Percentiles rank a stretch among this genome's conserved stretches.
Conservation (phyloP, 2,113 vertebrate genomes). For the Ariopsis seemanni region DNA sequence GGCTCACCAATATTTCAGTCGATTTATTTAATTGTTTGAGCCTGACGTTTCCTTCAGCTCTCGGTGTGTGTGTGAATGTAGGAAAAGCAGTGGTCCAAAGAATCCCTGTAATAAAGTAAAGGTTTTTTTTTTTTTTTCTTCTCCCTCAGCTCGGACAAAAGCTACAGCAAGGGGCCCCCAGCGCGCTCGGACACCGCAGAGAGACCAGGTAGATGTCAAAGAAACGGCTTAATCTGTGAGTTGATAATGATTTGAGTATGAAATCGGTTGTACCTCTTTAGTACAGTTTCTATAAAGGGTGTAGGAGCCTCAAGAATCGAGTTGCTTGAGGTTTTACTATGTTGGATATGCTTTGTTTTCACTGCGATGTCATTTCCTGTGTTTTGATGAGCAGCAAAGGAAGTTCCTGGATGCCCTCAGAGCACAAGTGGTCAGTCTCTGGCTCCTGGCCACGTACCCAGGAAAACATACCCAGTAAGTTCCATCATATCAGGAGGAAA, state of each 20-base stretch:
- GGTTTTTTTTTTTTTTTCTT: constrained; percentile 17
- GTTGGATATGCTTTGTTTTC: constrained; percentile 34
- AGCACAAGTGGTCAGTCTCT: constrained; percentile 76
- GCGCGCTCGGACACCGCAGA: constrained; percentile 79
- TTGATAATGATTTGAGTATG: constrained; percentile 6
- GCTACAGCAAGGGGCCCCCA: constrained; percentile 75
- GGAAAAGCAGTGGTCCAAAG: neutral
- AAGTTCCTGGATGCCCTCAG: constrained; percentile 75
- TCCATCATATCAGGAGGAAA: constrained; percentile 68
- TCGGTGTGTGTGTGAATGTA: neutral
- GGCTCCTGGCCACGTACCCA: constrained; percentile 86
- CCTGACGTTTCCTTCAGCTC: neutral
- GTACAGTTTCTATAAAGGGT: neutral
- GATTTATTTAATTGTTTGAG: neutral
- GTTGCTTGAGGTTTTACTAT: neutral
- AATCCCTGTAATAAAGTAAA: neutral
- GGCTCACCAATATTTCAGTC: neutral
- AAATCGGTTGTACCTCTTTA: neutral
- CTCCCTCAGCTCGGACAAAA: constrained; percentile 78
- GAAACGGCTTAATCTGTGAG: constrained; percentile 52
- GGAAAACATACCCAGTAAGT: constrained; percentile 88
- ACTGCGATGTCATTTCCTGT: constrained; percentile 64
- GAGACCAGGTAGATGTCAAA: constrained; percentile 72
- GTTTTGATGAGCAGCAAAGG: constrained; percentile 70
- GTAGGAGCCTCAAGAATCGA: neutral